Evolutionary conservation across 2,888 invertebrate genomes (phyloP).

Genomic region (Rhaphigaster nebulosa): DNA sequence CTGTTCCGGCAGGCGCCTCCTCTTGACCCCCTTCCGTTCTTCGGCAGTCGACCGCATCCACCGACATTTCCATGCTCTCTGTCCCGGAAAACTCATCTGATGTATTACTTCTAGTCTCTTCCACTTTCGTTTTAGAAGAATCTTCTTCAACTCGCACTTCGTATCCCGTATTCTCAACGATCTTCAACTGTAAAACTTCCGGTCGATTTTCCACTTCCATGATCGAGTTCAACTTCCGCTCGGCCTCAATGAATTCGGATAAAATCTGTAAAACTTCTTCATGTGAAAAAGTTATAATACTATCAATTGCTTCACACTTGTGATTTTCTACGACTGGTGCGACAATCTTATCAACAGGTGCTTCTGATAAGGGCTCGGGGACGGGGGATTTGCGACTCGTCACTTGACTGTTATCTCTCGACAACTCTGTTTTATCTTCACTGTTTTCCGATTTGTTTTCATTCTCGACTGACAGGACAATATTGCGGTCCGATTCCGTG

Average conservation of each 20-base stretch:
- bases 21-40: slow-evolving; percentile 63
- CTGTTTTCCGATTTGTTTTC: neutral
- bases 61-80: slow-evolving; percentile 67
- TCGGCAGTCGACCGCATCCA: slow-evolving; percentile 63
- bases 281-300: slow-evolving; percentile 63
- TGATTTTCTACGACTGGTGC: slow-evolving; percentile 38
- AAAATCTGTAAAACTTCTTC: slow-evolving; percentile 62
- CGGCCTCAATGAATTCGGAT: slow-evolving; percentile 62
- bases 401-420: slow-evolving; percentile 40
- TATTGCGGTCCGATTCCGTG: slow-evolving; percentile 54
- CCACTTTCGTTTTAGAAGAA: slow-evolving; percentile 68
- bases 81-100: slow-evolving; percentile 67
- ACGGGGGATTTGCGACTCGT: slow-evolving; percentile 48
- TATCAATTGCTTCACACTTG: slow-evolving; percentile 59
- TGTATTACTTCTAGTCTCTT: slow-evolving; percentile 65
- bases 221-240: slow-evolving; percentile 55
- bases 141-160: slow-evolving; percentile 51
- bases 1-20: slow-evolving; percentile 61
- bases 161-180: slow-evolving; percentile 21
- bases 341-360: slow-evolving; percentile 60
- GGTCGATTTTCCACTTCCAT: slow-evolving; percentile 52
- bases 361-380: slow-evolving; percentile 59
- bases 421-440: slow-evolving; percentile 40
- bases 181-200: slow-evolving; percentile 20
- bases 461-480: neutral